Conservation (phyloP, 2,113 vertebrate species). For the Oryzias melastigma region DNA sequence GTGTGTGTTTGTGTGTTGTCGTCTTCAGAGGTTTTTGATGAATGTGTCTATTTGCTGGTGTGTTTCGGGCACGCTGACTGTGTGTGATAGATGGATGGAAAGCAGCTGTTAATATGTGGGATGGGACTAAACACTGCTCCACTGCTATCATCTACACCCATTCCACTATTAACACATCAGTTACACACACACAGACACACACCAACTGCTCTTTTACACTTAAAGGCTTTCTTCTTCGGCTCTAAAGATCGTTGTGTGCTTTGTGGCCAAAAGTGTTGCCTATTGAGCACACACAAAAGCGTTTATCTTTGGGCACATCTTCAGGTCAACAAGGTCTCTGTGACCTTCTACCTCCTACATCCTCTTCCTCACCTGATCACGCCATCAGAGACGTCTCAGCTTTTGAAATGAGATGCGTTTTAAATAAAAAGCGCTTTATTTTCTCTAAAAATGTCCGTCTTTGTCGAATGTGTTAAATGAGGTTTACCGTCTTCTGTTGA, state of each 20-base stretch:
- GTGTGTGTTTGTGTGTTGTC: constrained; percentile 20
- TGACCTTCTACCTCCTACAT: constrained; percentile 48
- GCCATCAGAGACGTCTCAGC: constrained; percentile 16
- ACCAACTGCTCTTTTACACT: neutral
- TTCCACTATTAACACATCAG: constrained; percentile 61
- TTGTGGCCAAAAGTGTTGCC: neutral
- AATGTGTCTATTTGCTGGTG: constrained; percentile 67
- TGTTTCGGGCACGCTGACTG: constrained; percentile 45
- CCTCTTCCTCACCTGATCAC: neutral
- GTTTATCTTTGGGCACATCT: constrained; percentile 58
- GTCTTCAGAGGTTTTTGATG: constrained; percentile 56
- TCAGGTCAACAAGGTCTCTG: constrained; percentile 52
- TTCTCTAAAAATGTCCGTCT: neutral
- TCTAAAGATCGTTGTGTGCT: neutral
- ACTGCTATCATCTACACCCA: constrained; percentile 64
- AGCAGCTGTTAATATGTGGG: constrained; percentile 65
- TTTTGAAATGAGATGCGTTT: too few species aligned
- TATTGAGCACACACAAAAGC: constrained; percentile 45
- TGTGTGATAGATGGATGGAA: constrained; percentile 68
- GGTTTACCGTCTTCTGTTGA: constrained; percentile 18
- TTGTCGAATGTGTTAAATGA: constrained; percentile 15
- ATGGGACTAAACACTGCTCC: constrained; percentile 61
- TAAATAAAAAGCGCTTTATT: neutral
- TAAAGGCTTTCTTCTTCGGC: neutral
- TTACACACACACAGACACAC: neutral